Base-by-base conservation (phyloP, 1,140 invertebrate species). In the Micrasema minimum region DNA sequence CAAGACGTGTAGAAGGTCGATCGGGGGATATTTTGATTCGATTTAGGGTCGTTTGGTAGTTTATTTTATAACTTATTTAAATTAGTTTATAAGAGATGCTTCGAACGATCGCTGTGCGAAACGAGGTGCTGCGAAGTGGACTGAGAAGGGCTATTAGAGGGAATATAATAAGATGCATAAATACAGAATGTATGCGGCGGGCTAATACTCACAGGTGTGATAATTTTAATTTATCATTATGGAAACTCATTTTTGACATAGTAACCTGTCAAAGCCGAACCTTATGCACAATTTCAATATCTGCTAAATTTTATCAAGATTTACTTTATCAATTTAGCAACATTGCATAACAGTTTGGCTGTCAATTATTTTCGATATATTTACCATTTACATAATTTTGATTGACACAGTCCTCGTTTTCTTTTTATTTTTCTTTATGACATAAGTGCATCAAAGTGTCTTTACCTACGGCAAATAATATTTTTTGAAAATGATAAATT, bases 21-120 rank as follows among this genome's bases (percentile, higher is more conserved):
- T 80, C 78, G 76, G 77, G 75, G 69, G 37, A 38, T 55, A 45
- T 57, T 57, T 48, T 67, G 66, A 43, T 67, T 55, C n/a, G 22
- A n/a, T 45, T 57, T n/a, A 46, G 67, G 31, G 57, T 53, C 43
- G 43, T 41, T 41, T 23, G 23, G 22, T 68, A 35, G 66, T 57
- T 55, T 11, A 26, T 51, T 43, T 23, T 62, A 14, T 70, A 51
- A 64, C 22, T 51, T 35, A 64, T 53, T 70, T 64, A 22, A 53
- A 37, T 71, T 66, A 71, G 62, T 71, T 5, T 31, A 71, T 71
- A 59, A 71, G 61, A 84, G 80, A 91, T 91, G 87, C 83, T 88
- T 82, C 87, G 89, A 83, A 90, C 88, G 77, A 85, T 87, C 79
- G 80, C 87, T 74, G 79, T 88, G 80, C 88, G 89, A 84, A 90